Base-by-base conservation (phyloP, 2,888 invertebrate genomes). In the Lasioglossum villosulum region DNA sequence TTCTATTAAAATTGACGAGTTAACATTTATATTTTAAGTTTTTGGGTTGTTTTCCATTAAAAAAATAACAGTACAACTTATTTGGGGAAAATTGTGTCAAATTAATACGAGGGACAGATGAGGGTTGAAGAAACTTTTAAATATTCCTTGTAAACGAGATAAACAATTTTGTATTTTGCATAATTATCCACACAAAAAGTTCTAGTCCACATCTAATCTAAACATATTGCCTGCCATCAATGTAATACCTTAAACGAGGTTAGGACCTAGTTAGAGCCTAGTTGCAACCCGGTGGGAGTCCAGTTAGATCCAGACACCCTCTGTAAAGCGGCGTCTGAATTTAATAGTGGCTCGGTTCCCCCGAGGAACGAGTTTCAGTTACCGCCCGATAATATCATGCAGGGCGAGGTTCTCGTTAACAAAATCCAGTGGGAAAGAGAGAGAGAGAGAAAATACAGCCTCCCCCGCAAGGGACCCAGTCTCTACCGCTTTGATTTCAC, bases 401-500 rank as follows among this genome's bases (percentile, higher is more conserved):
- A 71, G 83, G 34, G 73, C 34, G 77, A 30, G 30, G 56, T 71
- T 27, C 86, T 84, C 84, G 84, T 84, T 84, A 84, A 73, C 48
- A 34, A 34, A 63, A 70, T 77, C 76, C 76, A 80, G 45, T 30
- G 77, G 37, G 48, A 39, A 59, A 27, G 59, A 59, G 27, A n/a
- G 19, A 23, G 52, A 59, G 27, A 27, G 14, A 59, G 4, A 30
- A 63, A 30, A 63, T 27, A 30, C 59, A 45, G 19, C 42, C 52
- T 66, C 71, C 80, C 82, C 30, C 74, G 78, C 27, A 19, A 52
- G 48, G 19, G 34, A 48, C 4, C 48, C 19, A 52, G 0, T 48
- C 52, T 66, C 80, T 16, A 34, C 68, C 48, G 78, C 86, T 89
- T 88, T 86, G 88, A 86, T 86, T 89, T 83, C 82, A 59, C 79